Evolutionary conservation across 2,888 invertebrate genomes (phyloP).

Genomic region (Scotopteryx bipunctaria): DNA sequence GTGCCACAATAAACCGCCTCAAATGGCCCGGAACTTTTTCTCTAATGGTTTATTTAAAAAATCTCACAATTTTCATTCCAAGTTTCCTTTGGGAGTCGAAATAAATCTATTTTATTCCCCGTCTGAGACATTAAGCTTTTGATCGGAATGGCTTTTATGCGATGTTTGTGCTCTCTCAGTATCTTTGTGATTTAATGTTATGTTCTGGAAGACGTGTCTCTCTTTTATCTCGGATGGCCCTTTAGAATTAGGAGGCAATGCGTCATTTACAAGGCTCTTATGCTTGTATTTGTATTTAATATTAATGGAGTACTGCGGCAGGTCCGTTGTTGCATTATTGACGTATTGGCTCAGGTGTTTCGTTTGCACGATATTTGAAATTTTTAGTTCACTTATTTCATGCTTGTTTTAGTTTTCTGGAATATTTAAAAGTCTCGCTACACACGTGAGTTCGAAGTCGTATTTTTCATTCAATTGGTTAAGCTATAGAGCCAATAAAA

Average conservation of each 20-base stretch:
- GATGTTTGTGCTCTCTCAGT: constrained; percentile 75
- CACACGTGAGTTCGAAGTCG: too few species aligned
- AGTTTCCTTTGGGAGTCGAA: constrained; percentile 66
- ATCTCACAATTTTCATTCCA: constrained; percentile 78
- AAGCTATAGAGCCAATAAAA: constrained; percentile 15
- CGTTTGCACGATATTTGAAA: neutral
- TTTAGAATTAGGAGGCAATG: constrained; percentile 46
- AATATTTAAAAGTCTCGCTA: too few species aligned
- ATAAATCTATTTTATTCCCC: constrained; percentile 78
- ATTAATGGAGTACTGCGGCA: constrained; percentile 41
- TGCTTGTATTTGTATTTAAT: constrained; percentile 44
- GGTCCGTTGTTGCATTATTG: constrained; percentile 11
- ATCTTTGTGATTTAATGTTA: constrained; percentile 71
- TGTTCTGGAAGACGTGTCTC: constrained; percentile 63
- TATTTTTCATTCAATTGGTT: constrained; percentile 15
- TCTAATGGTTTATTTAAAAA: constrained; percentile 82
- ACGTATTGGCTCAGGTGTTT: constrained; percentile 10
- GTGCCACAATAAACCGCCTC: constrained; percentile 77
- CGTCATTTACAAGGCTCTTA: constrained; percentile 45
- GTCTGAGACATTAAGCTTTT: constrained; percentile 73
- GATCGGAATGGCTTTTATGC: constrained; percentile 79
- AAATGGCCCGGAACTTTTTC: constrained; percentile 81
- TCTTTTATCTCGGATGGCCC: constrained; percentile 48
- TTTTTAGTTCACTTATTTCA: neutral
- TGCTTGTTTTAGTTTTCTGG: constrained; percentile 7